Conservation (phyloP, 2,888 invertebrate genomes). For the Halictus quadricinctus region DNA sequence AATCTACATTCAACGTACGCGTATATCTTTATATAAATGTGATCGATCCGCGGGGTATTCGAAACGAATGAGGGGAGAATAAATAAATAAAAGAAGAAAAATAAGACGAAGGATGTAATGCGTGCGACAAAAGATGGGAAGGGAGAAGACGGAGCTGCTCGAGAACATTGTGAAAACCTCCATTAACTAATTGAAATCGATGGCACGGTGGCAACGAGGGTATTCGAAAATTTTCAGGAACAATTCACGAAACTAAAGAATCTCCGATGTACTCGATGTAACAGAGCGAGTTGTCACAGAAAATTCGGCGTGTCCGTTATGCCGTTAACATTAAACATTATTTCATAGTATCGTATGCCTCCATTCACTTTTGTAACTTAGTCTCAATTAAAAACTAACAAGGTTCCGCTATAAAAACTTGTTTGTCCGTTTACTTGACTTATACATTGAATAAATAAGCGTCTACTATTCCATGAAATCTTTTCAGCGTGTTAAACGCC, state of each 20-base stretch:
- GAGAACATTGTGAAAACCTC: slow-evolving; percentile 32
- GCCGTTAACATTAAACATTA: background rate
- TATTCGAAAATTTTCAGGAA: slow-evolving; percentile 28
- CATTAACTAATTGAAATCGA: slow-evolving; percentile 3
- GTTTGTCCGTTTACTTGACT: background rate
- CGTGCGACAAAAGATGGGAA: slow-evolving; percentile 54
- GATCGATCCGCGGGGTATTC: slow-evolving; percentile 68
- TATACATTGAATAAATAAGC: background rate
- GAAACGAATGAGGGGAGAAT: slow-evolving; percentile 68
- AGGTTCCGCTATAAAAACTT: slow-evolving; percentile 18
- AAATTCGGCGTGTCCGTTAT: background rate
- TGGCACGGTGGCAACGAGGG: slow-evolving; percentile 32
- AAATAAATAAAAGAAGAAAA: slow-evolving; percentile 71
- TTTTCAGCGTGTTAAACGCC: too few relatives aligned
- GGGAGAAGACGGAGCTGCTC: slow-evolving; percentile 46
- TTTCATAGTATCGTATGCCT: slow-evolving; percentile 10
- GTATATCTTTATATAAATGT: slow-evolving; percentile 74
- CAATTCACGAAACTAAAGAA: slow-evolving; percentile 21
- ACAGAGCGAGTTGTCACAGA: background rate
- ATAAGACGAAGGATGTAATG: slow-evolving; percentile 6
- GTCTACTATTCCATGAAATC: too few relatives aligned
- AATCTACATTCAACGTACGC: slow-evolving; percentile 80
- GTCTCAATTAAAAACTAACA: slow-evolving; percentile 12
- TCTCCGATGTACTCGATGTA: background rate
- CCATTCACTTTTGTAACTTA: slow-evolving; percentile 11